Conservation (phyloP, 1,140 invertebrate species). For the Pentalonia nigronervosa region DNA sequence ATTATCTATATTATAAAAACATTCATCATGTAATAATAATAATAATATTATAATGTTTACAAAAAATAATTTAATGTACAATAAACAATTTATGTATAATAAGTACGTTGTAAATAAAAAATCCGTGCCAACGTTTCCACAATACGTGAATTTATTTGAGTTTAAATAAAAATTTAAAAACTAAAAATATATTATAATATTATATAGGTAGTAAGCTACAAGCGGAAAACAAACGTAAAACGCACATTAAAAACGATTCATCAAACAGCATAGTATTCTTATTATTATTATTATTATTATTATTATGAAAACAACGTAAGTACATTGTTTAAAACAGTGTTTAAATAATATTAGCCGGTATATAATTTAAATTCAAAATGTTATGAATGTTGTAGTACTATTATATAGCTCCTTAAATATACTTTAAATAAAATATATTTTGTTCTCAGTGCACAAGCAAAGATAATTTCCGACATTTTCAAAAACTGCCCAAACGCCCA, state of each 20-base stretch:
- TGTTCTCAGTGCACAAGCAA: background rate
- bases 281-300: background rate
- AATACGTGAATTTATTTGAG: background rate
- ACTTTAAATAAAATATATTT: background rate
- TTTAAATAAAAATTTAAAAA: background rate
- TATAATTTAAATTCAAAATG: background rate
- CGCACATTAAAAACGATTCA: slow-evolving; percentile 2
- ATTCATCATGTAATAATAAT: background rate
- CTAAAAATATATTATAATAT: background rate
- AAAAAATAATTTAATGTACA: background rate
- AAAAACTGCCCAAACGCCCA: background rate
- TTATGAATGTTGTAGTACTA: background rate
- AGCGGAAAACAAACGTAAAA: background rate
- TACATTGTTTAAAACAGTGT: background rate
- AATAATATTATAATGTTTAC: background rate
- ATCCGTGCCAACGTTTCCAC: background rate
- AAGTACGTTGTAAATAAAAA: background rate
- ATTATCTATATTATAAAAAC: background rate
- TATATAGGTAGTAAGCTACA: background rate
- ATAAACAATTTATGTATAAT: background rate
- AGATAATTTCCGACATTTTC: background rate
- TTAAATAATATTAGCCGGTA: background rate
- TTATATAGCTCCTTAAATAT: background rate
- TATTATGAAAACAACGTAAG: background rate
- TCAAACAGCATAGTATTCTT: background rate